Evolutionary conservation across 2,797 vertebrate species (phyloP).

Genomic region (Lateolabrax maculatus): DNA sequence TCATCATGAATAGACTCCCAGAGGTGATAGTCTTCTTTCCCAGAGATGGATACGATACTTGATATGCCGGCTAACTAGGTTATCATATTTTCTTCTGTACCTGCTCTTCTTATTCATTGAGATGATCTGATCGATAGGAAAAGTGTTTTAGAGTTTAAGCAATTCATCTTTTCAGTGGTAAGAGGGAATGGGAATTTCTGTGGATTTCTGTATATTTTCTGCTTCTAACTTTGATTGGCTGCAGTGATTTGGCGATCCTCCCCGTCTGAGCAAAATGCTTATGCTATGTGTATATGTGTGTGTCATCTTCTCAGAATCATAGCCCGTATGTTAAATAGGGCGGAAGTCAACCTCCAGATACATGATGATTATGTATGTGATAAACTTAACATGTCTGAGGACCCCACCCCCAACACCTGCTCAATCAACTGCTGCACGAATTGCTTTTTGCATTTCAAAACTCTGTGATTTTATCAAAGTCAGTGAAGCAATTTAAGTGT

Average conservation of each 20-base stretch:
- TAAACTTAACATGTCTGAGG: conserved; percentile 18
- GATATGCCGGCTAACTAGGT: conserved; percentile 70
- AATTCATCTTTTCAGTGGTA: conserved; percentile 4
- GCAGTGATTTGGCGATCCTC: conserved; percentile 3
- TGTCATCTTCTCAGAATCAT: neutral
- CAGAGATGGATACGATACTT: conserved; percentile 61
- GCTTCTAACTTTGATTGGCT: neutral
- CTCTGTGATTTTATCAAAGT: conserved; percentile 72
- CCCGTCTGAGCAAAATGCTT: neutral
- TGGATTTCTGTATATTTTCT: neutral
- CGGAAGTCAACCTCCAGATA: conserved; percentile 16
- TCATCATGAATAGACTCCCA: conserved; percentile 76
- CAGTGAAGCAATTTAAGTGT: conserved; percentile 74
- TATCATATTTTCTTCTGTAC: conserved; percentile 65
- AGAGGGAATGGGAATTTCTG: conserved; percentile 11
- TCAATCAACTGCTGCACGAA: conserved; percentile 37
- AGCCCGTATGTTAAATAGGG: neutral
- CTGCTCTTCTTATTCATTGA: conserved; percentile 50
- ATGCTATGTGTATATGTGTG: neutral
- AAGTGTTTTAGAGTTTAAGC: conserved; percentile 32
- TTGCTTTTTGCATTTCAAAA: conserved; percentile 64
- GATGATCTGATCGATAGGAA: conserved; percentile 37
- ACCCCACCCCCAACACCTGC: conserved; percentile 28
- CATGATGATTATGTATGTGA: conserved; percentile 25
- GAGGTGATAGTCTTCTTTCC: conserved; percentile 71